phyloP scores from a whole-genome alignment of 2,113 vertebrate genomes.

The cattle (Bos taurus) region DNA sequence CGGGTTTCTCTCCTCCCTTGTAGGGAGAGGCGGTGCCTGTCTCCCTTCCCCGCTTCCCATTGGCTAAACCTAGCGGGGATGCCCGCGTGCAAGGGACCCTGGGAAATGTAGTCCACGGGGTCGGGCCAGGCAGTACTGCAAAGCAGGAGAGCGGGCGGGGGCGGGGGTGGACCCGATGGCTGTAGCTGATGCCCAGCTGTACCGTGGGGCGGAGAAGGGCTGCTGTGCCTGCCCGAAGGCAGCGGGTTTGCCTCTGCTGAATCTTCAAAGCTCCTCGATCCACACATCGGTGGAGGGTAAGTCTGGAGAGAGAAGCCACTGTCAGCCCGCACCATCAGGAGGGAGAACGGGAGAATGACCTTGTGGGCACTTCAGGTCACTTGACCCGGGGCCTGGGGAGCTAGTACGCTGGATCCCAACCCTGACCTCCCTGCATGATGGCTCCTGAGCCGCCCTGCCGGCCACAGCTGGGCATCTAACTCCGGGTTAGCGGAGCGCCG shows the following conservation, averaged over 20 bases:
- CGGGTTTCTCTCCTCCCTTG: not conserved
- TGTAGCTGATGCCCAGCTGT: not conserved
- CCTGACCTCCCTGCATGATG: not conserved
- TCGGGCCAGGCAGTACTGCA: not conserved
- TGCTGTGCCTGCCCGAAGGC: not conserved
- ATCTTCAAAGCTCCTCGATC: not conserved
- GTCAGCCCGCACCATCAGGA: not conserved
- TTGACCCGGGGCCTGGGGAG: not conserved
- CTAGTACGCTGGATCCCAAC: not conserved
- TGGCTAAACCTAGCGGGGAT: not conserved
- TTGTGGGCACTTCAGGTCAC: not conserved
- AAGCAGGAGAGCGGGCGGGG: not conserved
- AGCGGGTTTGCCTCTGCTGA: not conserved
- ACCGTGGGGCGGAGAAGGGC: not conserved
- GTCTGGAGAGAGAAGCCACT: not conserved
- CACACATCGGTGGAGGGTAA: not conserved
- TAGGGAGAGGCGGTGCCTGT: not conserved
- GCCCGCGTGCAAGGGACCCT: not conserved
- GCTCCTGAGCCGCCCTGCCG: not conserved
- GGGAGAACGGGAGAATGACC: not conserved
- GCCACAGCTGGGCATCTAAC: not conserved
- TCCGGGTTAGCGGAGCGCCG: not conserved
- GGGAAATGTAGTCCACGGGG: constrained; percentile 44
- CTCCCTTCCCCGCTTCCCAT: not conserved
- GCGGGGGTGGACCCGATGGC: not conserved